Conservation (phyloP, 2,797 vertebrate species). For the Pipistrellus pipistrellus region DNA sequence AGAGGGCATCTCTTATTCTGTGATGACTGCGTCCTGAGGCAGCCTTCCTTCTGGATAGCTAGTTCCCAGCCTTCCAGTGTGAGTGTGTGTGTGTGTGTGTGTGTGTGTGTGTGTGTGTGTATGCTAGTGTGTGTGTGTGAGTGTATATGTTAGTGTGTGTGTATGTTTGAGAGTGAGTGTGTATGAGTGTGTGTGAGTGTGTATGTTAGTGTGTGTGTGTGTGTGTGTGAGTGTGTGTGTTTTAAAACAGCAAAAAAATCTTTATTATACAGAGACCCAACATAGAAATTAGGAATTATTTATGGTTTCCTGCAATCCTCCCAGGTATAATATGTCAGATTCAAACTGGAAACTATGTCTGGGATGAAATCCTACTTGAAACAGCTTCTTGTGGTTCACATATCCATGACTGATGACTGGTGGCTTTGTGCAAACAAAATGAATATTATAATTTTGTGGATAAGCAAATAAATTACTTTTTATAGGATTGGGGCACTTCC, state of each 20-base stretch:
- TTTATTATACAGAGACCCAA: conserved; percentile 25
- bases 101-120: too few species aligned
- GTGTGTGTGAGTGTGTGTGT: background rate
- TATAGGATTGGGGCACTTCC: conserved; percentile 1
- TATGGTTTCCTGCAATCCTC: conserved; percentile 56
- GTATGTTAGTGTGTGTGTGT: too few species aligned
- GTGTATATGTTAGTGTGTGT: background rate
- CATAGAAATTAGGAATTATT: conserved; percentile 58
- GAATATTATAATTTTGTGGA: conserved; percentile 52
- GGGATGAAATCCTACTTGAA: conserved; percentile 64
- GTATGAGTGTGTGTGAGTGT: too few species aligned
- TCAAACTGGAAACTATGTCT: conserved; percentile 62
- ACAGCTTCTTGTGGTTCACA: conserved; percentile 22
- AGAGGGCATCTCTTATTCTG: background rate
- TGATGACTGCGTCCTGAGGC: background rate
- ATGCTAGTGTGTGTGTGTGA: background rate
- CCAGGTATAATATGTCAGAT: conserved; percentile 59
- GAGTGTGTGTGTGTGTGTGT: background rate
- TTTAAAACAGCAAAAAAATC: conserved; percentile 37
- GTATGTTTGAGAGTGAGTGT: too few species aligned
- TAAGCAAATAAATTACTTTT: conserved; percentile 65
- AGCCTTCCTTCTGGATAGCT: background rate
- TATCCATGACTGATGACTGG: conserved; percentile 47
- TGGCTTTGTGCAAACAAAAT: conserved; percentile 59
- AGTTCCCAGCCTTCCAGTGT: background rate